Base-by-base conservation (phyloP, 2,888 invertebrate species). In the Polydrusus tereticollis region DNA sequence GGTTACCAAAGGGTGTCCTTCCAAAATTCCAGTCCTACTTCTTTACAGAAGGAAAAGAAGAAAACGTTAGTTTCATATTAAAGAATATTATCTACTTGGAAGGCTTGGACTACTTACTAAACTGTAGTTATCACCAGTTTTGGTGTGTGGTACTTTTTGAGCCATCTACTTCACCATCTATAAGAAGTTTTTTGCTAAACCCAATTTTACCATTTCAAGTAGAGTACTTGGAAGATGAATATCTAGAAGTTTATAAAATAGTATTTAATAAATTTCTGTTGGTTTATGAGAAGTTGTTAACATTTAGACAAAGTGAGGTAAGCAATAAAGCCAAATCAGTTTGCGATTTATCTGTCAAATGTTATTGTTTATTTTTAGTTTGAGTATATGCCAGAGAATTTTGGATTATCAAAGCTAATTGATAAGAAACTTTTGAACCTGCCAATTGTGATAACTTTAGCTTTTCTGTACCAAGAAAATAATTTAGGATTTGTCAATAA, bases 231-330 rank as follows among this genome's bases (percentile, higher is more conserved):
- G 85, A 87, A 47, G 84, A 86, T 2, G 84, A 85, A 66, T 86
- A 87, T 1, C 84, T 86, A 69, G 83, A 83, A 18, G 72, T 90
- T 6, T 91, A 91, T 74, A 86, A 87, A 50, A 86, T 90, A 26
- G 87, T 91, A 50, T 88, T 94, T 43, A 87, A 90, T 72, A 87
- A 88, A 62, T 89, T 94, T 64, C 90, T 95, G 58, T 86, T 92
- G 20, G 87, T 94, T 7, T 91, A 93, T 80, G 89, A 92, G 76
- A 89, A 97, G 79, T 88, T 97, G 76, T 88, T 94, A 8, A 95
- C 94, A 10, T 91, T 91, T 83, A 92, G 91, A 78, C 94, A 95
- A 83, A 92, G 92, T 14, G 89, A 91, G 85, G 93, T 92, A 66
- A 68, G 67, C 21, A 59, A 26, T 18, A 29, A 12, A 6, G 8